phyloP scores from a whole-genome alignment of 2,113 vertebrate species.

The Telmatochromis brichardi region DNA sequence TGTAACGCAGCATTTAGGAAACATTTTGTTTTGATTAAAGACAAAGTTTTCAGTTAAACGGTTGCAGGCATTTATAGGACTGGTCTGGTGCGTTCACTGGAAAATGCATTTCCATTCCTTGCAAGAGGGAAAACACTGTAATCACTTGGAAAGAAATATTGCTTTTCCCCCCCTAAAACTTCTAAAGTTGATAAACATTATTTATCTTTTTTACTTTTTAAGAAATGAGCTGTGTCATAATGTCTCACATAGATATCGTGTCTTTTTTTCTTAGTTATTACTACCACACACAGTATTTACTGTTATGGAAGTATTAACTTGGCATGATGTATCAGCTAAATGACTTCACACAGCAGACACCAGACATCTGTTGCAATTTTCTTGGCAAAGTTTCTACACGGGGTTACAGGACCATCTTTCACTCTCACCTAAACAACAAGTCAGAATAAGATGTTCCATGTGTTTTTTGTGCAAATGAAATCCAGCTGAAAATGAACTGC shows the following conservation, averaged over 20 bases:
- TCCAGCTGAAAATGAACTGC: not conserved
- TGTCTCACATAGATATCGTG: not conserved
- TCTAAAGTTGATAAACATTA: not conserved
- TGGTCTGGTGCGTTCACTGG: not conserved
- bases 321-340: not conserved
- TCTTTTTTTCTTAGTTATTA: not conserved
- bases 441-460: not conserved
- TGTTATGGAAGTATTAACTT: not conserved
- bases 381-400: not conserved
- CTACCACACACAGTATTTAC: not conserved
- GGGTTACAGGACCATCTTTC: not conserved
- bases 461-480: not conserved
- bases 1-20: not conserved
- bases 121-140: not conserved
- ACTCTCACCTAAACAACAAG: not conserved
- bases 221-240: not conserved
- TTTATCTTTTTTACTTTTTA: not conserved
- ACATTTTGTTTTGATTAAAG: slow-evolving; percentile 8
- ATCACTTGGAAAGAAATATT: not conserved
- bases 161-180: fast-evolving
- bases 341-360: not conserved
- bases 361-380: not conserved
- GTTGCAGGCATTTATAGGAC: not conserved
- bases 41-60: not conserved
- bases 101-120: not conserved